Percentiles rank a stretch among this genome's conserved stretches.
phyloP scores from a whole-genome alignment of 2,113 vertebrate genomes.

The Pycnonotus jocosus region DNA sequence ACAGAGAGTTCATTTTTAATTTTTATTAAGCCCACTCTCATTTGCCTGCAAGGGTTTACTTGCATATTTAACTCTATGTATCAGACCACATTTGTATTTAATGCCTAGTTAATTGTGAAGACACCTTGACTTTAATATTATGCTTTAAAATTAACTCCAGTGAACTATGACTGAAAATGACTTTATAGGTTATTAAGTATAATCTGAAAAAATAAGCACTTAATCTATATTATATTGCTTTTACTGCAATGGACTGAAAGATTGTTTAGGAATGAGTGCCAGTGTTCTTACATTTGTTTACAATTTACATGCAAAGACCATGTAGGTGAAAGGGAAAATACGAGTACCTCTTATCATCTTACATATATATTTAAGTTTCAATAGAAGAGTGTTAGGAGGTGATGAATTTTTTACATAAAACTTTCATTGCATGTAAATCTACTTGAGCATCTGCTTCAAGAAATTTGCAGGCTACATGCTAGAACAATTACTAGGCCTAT shows the following conservation, averaged over 20 bases:
- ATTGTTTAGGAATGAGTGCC: constrained; percentile 32
- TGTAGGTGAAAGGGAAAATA: neutral
- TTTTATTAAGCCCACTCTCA: constrained; percentile 12
- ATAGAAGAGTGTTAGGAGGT: neutral
- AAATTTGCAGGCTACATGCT: neutral
- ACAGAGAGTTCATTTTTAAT: constrained; percentile 13
- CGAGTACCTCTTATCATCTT: neutral
- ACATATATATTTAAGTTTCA: neutral
- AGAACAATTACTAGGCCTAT: neutral
- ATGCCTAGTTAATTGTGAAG: constrained; percentile 62
- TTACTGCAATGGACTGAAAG: constrained; percentile 30
- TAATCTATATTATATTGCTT: constrained; percentile 43
- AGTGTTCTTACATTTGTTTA: constrained; percentile 13
- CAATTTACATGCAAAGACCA: neutral
- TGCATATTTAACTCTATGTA: constrained; percentile 48
- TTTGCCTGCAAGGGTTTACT: constrained; percentile 21
- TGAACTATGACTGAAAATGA: constrained; percentile 55
- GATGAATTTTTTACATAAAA: neutral
- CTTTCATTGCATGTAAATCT: neutral
- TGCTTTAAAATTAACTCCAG: constrained; percentile 59
- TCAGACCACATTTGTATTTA: constrained; percentile 50
- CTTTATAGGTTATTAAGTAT: constrained; percentile 59
- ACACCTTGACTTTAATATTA: constrained; percentile 56
- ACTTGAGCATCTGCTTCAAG: neutral
- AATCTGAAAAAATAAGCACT: constrained; percentile 58